These are phyloP conservation scores for Phortica magna DNA, from an alignment of 2,888 invertebrate genomes.

Conservation along the genomic window DNA sequence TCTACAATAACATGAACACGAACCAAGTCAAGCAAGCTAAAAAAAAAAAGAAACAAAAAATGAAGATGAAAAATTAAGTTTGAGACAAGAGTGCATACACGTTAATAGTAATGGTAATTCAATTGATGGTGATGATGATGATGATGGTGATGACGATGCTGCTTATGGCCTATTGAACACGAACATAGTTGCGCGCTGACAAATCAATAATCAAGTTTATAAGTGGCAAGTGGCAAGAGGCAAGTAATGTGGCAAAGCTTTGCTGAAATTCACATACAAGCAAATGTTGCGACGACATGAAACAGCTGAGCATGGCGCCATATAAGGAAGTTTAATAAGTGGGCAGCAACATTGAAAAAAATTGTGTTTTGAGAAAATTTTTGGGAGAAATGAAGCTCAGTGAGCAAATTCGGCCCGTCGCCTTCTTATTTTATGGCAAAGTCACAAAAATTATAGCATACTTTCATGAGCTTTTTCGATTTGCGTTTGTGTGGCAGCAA, in stretches of 20 bases:
- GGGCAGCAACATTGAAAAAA: not conserved
- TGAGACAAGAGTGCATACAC: conserved; percentile 1
- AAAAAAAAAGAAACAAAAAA: not conserved
- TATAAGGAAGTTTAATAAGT: not conserved
- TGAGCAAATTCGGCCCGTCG: not conserved
- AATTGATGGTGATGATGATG: conserved; percentile 3
- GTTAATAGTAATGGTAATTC: not conserved
- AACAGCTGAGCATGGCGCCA: not conserved
- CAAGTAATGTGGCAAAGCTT: not conserved
- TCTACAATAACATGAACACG: not conserved
- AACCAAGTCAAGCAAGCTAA: not conserved
- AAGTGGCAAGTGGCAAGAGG: not conserved
- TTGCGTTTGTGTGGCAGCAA: too few species aligned
- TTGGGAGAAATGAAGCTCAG: not conserved
- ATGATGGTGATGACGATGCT: not conserved
- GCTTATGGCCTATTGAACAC: conserved; percentile 8
- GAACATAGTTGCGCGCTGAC: conserved; percentile 6
- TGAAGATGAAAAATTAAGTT: not conserved
- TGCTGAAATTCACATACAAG: not conserved
- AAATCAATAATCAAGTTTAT: not conserved
- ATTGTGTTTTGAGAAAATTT: not conserved
- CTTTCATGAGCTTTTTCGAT: not conserved
- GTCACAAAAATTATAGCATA: not conserved
- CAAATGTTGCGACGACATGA: not conserved
- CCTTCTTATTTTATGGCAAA: not conserved